These are phyloP conservation scores for Salarias fasciatus DNA, from an alignment of 2,797 vertebrate genomes.

Conservation along the genomic window DNA sequence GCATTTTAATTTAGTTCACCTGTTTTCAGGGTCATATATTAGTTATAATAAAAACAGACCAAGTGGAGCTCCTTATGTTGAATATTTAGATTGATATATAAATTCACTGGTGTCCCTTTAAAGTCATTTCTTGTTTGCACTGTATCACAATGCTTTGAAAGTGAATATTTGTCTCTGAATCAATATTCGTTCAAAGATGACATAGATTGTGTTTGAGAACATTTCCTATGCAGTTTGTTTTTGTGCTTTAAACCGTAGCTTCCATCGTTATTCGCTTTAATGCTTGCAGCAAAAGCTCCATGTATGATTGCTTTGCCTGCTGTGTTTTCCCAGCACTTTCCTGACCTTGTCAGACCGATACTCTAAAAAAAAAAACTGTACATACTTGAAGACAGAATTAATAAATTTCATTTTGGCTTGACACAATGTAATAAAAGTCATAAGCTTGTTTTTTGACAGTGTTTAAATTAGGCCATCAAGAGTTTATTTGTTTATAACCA, in stretches of 20 bases:
- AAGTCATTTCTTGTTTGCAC: conserved; percentile 39
- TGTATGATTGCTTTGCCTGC: conserved; percentile 79
- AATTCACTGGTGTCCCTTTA: conserved; percentile 5
- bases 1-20: no score
- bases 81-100: conserved; percentile 7
- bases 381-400: conserved; percentile 79
- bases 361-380: conserved; percentile 82
- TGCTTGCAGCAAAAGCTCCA: conserved; percentile 74
- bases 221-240: conserved; percentile 58
- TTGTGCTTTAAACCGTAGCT: conserved; percentile 54
- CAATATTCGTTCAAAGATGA: conserved; percentile 38
- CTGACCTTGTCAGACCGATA: conserved; percentile 75
- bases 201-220: conserved; percentile 24
- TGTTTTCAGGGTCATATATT: neutral
- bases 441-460: neutral
- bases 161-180: conserved; percentile 38
- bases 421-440: conserved; percentile 38
- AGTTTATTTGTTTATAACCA: neutral
- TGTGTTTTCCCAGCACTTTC: conserved; percentile 72
- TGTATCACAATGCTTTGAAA: conserved; percentile 34
- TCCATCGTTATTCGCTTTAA: conserved; percentile 59
- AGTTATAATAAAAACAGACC: neutral
- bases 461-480: no score
- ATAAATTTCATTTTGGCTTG: conserved; percentile 79
- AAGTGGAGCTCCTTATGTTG: neutral